phyloP scores from a whole-genome alignment of 2,888 invertebrate species.

The Rhingia campestris region DNA sequence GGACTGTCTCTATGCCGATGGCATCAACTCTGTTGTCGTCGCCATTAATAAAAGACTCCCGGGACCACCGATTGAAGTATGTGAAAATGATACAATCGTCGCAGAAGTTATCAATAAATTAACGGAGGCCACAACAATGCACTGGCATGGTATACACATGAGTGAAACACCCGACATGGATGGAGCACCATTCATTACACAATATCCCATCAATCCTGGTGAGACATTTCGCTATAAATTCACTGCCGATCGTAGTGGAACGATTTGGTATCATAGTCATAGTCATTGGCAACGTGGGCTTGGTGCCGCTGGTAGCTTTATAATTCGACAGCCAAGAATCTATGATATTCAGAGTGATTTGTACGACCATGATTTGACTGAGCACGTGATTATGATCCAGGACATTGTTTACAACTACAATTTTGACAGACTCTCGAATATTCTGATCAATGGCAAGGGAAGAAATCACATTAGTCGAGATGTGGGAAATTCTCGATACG shows the following conservation, averaged over 20 bases:
- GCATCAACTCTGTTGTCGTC: constrained; percentile 78
- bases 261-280: constrained; percentile 81
- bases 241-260: constrained; percentile 79
- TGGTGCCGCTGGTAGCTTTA: constrained; percentile 78
- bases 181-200: constrained; percentile 78
- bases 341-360: constrained; percentile 78
- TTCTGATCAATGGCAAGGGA: constrained; percentile 81
- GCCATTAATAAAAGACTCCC: constrained; percentile 81
- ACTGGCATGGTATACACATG: constrained; percentile 81
- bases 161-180: constrained; percentile 79
- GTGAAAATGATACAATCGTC: constrained; percentile 80
- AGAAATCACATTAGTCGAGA: constrained; percentile 78
- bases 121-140: constrained; percentile 79
- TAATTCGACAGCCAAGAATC: constrained; percentile 78
- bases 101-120: constrained; percentile 80
- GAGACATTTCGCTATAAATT: constrained; percentile 79
- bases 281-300: constrained; percentile 79
- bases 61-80: constrained; percentile 80
- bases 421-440: constrained; percentile 77
- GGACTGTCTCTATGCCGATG: constrained; percentile 79
- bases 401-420: constrained; percentile 79
- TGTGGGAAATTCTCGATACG: constrained; percentile 79
- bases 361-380: constrained; percentile 80
- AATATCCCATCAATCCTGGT: constrained; percentile 80
- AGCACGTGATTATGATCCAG: constrained; percentile 80